phyloP scores from a whole-genome alignment of 2,888 invertebrate genomes.

The Diarsia mendica region DNA sequence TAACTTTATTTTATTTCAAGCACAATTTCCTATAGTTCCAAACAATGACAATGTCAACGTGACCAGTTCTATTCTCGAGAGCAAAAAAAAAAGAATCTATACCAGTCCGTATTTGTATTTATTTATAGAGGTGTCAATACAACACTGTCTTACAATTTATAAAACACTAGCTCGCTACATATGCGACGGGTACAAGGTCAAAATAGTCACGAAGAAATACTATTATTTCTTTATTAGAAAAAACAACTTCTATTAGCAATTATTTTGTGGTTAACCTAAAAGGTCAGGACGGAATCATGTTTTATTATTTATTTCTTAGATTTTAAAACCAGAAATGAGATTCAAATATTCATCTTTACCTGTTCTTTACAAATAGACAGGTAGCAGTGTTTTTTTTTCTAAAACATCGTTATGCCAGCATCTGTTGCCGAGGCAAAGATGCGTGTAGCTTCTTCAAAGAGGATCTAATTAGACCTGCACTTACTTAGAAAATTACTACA shows the following conservation, averaged over 20 bases:
- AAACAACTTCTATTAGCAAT: constrained; percentile 55
- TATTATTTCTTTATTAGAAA: constrained; percentile 39
- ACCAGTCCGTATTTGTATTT: constrained; percentile 11
- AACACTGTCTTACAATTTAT: constrained; percentile 72
- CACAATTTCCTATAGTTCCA: background rate
- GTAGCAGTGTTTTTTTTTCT: constrained; percentile 29
- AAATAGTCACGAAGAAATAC: constrained; percentile 71
- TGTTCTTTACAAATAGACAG: constrained; percentile 36
- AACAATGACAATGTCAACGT: background rate
- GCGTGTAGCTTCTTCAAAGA: constrained; percentile 24
- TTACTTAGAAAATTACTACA: constrained; percentile 26
- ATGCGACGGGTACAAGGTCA: constrained; percentile 76
- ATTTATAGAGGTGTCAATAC: constrained; percentile 45
- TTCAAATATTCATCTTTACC: constrained; percentile 7
- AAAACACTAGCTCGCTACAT: constrained; percentile 65
- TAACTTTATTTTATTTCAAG: constrained; percentile 4
- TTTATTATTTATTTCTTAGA: constrained; percentile 5
- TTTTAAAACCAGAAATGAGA: constrained; percentile 1
- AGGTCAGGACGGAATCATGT: constrained; percentile 44
- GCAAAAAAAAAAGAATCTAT: constrained; percentile 17
- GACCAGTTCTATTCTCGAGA: background rate
- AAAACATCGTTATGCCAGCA: background rate
- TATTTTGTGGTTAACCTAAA: constrained; percentile 43
- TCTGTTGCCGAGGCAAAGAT: constrained; percentile 10
- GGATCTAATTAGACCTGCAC: constrained; percentile 37